Conservation (phyloP, 1,140 invertebrate genomes). For the Tenebrio molitor region DNA sequence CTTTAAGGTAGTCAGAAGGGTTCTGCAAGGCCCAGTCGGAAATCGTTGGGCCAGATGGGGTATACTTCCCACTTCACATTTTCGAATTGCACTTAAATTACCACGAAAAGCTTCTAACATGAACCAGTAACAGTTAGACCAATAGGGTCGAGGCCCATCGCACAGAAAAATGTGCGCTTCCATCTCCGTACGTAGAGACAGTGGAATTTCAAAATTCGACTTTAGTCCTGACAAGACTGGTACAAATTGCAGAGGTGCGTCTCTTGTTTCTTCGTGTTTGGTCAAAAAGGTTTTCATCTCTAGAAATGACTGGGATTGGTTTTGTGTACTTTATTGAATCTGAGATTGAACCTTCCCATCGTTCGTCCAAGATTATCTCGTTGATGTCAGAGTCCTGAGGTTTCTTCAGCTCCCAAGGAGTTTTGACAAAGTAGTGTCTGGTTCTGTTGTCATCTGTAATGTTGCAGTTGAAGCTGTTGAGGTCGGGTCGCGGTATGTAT, state of each 20-base stretch:
- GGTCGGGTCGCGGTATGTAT: not conserved
- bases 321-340: not conserved
- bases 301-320: not conserved
- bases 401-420: not conserved
- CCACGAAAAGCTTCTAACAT: constrained; percentile 18
- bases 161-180: constrained; percentile 46
- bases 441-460: not conserved
- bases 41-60: not conserved
- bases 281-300: no score
- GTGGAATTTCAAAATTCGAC: constrained; percentile 40
- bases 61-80: constrained; percentile 18
- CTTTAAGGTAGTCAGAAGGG: no score
- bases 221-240: not conserved
- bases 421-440: not conserved
- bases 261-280: not conserved
- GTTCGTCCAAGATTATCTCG: not conserved
- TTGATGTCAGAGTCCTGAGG: not conserved
- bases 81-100: constrained; percentile 10
- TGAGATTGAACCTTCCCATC: constrained; percentile 15
- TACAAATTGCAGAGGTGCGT: not conserved
- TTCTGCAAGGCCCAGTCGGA: no score
- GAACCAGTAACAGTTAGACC: constrained; percentile 48
- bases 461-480: not conserved
- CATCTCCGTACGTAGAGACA: constrained; percentile 11
- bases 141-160: not conserved